Evolutionary conservation across 2,888 invertebrate genomes (phyloP), one percentile per base, ranked within the genome.

Genomic region (Lasius platythorax): DNA sequence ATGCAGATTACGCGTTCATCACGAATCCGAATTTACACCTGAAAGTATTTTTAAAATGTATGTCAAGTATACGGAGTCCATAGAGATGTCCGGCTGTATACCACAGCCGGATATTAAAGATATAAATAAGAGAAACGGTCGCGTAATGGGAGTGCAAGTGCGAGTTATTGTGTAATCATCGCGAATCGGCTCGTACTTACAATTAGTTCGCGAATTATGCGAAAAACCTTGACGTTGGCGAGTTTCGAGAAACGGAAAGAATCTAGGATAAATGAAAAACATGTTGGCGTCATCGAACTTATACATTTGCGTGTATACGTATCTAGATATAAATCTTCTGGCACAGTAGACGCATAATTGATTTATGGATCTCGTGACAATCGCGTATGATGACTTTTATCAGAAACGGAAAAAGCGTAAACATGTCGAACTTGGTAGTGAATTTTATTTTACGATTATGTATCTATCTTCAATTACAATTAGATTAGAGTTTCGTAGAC

Each of bases 61-160:
- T 89, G 90, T 90, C 89, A 89, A 89, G 89, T 89, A 87, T 87
- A 89, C 88, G 53, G 82, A 83, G 88, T 61, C 83, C 90, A 90
- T 87, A 83, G 87, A 84, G 84, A 72, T 72, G 87, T 82, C 85
- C 82, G 82, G 61, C 84, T 78, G 82, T 82, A 63, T 82, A 66
- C 73, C 50, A 50, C 37, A 78, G 81, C 86, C 86, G 61, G 75
- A 75, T 90, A 88, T 90, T 89, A 84, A 70, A 79, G 85, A 75
- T 87, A 90, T 89, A 90, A 90, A 89, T 89, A 90, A 87, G 76
- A 82, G 61, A 87, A 89, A 84, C 84, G 28, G 56, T 76, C 63
- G 82, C 67, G 74, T 68, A n/a, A 79, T 83, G 74, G 83, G 66
- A 83, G 56, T 75, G n/a, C 28, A 68, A 68, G 75, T 66, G 58